Base-by-base conservation (phyloP, 1,140 invertebrate genomes). In the Zaprionus inermis region DNA sequence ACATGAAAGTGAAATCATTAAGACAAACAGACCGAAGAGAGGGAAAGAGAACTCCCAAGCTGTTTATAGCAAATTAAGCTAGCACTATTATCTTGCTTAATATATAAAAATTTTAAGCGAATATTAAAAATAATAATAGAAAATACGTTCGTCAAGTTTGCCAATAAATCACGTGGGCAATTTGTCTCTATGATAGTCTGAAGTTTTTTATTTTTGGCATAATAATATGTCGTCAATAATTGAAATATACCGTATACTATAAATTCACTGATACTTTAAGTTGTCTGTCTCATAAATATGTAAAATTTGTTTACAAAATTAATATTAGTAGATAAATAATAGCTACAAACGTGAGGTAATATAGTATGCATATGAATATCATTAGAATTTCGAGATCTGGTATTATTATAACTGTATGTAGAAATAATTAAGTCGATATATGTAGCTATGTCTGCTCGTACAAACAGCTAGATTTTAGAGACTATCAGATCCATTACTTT, bases 1-100 rank as follows among this genome's bases (percentile, higher is more conserved):
- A 54, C 22, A 51, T 51, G 55, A 38, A 56, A 65, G 41, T 22
- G 22, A 55, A 72, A 55, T 73, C 64, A 18, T 65, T 51, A 57
- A 51, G n/a, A n/a, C n/a, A n/a, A n/a, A n/a, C n/a, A 46, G 16
- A 10, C n/a, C n/a, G n/a, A 4, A 46, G 41, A 46, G 16, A 20
- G 16, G 7, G 41, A 16, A 11, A 46, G 41, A 20, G 6, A 44
- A 5, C 10, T 54, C 5, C 7, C 28, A 3, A 54, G n/a, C 22
- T 54, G 20, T 54, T 54, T 30, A 30, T 28, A 2, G 4, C 12
- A 30, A 52, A 52, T 28, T 0, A 52, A 4, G 12, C 3, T 5
- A 12, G 12, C 11, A n/a, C 38, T 41, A 5, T 28, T 24, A 54
- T 30, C 12, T 54, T 54, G 14, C 5, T 54, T 18, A 24, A 54